Base-by-base conservation (phyloP, 2,797 vertebrate species). In the Naso thynnoides region DNA sequence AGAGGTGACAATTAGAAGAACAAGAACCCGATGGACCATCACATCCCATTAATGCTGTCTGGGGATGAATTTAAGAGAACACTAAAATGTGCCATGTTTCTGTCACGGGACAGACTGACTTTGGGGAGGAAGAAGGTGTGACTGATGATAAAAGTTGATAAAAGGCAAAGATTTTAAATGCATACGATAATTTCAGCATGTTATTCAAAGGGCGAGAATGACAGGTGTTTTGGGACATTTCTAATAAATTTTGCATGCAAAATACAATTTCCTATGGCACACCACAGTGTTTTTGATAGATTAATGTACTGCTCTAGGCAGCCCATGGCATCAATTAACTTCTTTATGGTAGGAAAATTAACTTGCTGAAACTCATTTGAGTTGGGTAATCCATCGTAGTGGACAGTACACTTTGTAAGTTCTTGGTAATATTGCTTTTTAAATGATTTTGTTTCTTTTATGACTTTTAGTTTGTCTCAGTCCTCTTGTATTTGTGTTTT, bases 41-140 rank as follows among this genome's bases (percentile, higher is more conserved):
- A 87, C 91, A 90, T 88, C 75, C 86, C 84, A 92, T 94, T 94
- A 93, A 94, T 88, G 87, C 73, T 76, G 89, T 92, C 91, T 82
- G 74, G 71, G 84, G 76, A 78, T 52, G 87, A 87, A 93, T 93
- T 87, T 91, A 91, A 85, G 83, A 78, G 63, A 75, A 79, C 74
- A 41, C 68, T 76, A 76, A 76, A 86, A 64, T 79, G 73, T 75
- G 78, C 64, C 84, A 78, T 79, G 74, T 88, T 89, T 70, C 73
- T 77, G 55, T 81, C 81, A 76, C 70, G 84, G 75, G 82, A 79
- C 83, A 67, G 49, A 73, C 58, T 54, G 75, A 86, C 75, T 73
- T 70, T 76, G 70, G 70, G 55, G 71, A 57, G 21, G 60, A 6
- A 29, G 55, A 14, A 66, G 54, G 54, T 69, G 69, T 75, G 76